Evolutionary conservation across 2,888 invertebrate genomes (phyloP).

Genomic region (Pardosa pseudoannulata): DNA sequence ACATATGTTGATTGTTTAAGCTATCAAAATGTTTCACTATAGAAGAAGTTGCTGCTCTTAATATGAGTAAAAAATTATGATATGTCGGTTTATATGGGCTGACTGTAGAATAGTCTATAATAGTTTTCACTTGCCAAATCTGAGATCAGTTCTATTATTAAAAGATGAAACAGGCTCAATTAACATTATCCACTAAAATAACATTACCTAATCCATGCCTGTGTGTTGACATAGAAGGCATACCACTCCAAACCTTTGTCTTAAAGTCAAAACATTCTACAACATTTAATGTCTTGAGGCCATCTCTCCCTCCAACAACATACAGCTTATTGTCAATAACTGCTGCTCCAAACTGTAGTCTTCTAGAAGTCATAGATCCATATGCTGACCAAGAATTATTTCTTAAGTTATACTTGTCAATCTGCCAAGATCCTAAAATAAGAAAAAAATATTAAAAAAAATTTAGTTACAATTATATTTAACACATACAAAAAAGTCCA

Average conservation of each 20-base stretch:
- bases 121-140: too few relatives aligned
- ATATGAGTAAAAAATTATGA: too few relatives aligned
- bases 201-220: constrained; percentile 81
- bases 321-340: constrained; percentile 77
- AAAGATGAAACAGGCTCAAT: too few relatives aligned
- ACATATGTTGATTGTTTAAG: too few relatives aligned
- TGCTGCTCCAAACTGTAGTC: constrained; percentile 84
- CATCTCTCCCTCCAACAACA: constrained; percentile 78
- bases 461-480: too few relatives aligned
- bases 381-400: constrained; percentile 88
- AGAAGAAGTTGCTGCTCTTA: too few relatives aligned
- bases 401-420: constrained; percentile 91
- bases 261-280: constrained; percentile 77
- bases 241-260: constrained; percentile 86
- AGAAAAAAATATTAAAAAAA: constrained; percentile 1
- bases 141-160: too few relatives aligned
- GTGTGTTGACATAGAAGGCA: constrained; percentile 93
- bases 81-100: too few relatives aligned
- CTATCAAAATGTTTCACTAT: too few relatives aligned
- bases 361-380: constrained; percentile 86
- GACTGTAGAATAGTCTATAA: too few relatives aligned
- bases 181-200: too few relatives aligned
- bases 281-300: constrained; percentile 74
- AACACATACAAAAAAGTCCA: too few relatives aligned
- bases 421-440: constrained; percentile 86